Percentiles rank a stretch among this genome's conserved stretches.
Conservation (phyloP, 2,888 invertebrate genomes). For the Nineta flava region DNA sequence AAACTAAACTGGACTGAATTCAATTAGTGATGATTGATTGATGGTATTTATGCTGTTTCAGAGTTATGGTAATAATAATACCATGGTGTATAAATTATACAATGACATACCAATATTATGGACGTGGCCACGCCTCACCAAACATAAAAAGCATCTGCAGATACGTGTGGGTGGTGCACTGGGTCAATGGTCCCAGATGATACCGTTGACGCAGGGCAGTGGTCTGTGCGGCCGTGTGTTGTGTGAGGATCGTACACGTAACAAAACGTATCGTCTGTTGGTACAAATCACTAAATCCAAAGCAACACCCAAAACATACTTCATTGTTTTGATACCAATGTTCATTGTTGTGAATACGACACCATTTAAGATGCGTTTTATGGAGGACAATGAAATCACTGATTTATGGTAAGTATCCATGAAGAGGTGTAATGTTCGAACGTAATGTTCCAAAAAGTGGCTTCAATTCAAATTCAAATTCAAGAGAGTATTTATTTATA, state of each 20-base stretch:
- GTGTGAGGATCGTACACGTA: slow-evolving; percentile 52
- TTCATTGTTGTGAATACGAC: slow-evolving; percentile 63
- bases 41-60: slow-evolving; percentile 18
- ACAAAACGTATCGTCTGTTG: slow-evolving; percentile 55
- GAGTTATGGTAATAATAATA: slow-evolving; percentile 42
- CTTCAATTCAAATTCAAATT: too few relatives aligned
- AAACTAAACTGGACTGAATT: too few relatives aligned
- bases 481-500: too few relatives aligned
- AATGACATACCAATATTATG: slow-evolving; percentile 55
- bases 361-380: slow-evolving; percentile 38
- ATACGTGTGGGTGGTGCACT: slow-evolving; percentile 36
- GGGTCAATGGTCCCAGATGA: slow-evolving; percentile 33
- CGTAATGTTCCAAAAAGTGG: too few relatives aligned
- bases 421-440: slow-evolving; percentile 48
- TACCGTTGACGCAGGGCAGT: slow-evolving; percentile 22
- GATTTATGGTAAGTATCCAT: slow-evolving; percentile 68
- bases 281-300: slow-evolving; percentile 50
- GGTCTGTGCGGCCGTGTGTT: slow-evolving; percentile 62
- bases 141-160: slow-evolving; percentile 29
- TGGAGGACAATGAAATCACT: slow-evolving; percentile 74
- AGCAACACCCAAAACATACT: slow-evolving; percentile 58
- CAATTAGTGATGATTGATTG: slow-evolving; percentile 2
- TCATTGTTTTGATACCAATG: slow-evolving; percentile 63
- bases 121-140: slow-evolving; percentile 38
- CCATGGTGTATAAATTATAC: slow-evolving; percentile 34